Evolutionary conservation across 2,888 invertebrate species (phyloP).

Genomic region (Agelastica alni): DNA sequence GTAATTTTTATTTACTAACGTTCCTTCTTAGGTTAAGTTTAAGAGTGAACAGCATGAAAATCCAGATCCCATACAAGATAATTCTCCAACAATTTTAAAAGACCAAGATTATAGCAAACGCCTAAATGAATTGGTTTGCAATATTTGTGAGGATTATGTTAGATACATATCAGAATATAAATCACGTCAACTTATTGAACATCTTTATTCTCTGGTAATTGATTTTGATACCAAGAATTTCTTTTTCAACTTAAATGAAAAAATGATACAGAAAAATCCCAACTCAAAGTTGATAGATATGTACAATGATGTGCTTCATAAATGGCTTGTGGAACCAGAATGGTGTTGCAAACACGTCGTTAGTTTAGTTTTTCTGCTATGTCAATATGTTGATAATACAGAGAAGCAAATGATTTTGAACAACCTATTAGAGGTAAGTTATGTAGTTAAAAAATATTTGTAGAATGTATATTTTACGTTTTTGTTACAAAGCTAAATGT

Average conservation of each 20-base stretch:
- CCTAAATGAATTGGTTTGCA: slow-evolving; percentile 57
- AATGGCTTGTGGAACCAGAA: slow-evolving; percentile 60
- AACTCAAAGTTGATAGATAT: slow-evolving; percentile 42
- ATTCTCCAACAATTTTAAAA: slow-evolving; percentile 13
- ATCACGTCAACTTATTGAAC: slow-evolving; percentile 58
- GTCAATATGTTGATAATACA: slow-evolving; percentile 60
- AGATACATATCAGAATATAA: slow-evolving; percentile 58
- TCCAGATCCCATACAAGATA: slow-evolving; percentile 19
- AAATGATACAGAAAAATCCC: slow-evolving; percentile 38
- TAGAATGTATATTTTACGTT: too few species aligned
- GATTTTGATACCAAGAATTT: slow-evolving; percentile 63
- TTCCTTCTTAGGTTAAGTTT: slow-evolving; percentile 28
- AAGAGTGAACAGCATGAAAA: slow-evolving; percentile 24
- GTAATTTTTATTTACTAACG: too few species aligned
- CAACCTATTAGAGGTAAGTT: slow-evolving; percentile 60
- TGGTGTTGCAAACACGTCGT: slow-evolving; percentile 62
- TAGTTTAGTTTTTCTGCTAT: slow-evolving; percentile 66
- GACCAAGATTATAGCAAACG: slow-evolving; percentile 55
- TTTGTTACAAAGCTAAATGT: too few species aligned
- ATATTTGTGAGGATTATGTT: slow-evolving; percentile 61
- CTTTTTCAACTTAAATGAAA: slow-evolving; percentile 56
- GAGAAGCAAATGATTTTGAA: slow-evolving; percentile 63
- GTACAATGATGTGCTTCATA: slow-evolving; percentile 44
- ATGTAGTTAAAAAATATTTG: too few species aligned
- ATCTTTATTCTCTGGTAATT: slow-evolving; percentile 61